Conservation (phyloP, 2,113 vertebrate genomes). For the Tyto alba region DNA sequence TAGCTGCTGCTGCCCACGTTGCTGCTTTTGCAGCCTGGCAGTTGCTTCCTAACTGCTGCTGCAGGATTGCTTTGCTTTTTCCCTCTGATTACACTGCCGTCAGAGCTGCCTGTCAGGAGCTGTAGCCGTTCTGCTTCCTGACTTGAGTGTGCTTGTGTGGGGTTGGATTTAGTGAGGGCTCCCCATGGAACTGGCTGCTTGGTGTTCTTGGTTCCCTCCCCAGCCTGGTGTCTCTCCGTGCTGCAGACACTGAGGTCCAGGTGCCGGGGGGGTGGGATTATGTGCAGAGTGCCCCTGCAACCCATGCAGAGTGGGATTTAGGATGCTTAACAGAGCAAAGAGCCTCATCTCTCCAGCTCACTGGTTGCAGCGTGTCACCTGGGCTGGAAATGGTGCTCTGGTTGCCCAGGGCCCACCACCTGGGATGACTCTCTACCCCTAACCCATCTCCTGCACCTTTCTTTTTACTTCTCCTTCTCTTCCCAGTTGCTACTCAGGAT, state of each 20-base stretch:
- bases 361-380: accelerated
- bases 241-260: neutral
- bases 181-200: neutral
- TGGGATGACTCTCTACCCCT: neutral
- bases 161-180: neutral
- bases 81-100: neutral
- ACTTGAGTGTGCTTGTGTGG: neutral
- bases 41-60: neutral
- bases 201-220: neutral
- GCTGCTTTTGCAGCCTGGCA: neutral
- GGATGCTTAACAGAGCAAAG: neutral
- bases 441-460: neutral
- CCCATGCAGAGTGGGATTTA: neutral
- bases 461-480: neutral
- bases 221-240: neutral
- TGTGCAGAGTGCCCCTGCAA: neutral
- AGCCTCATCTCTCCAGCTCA: neutral
- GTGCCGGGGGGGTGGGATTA: neutral
- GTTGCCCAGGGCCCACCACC: neutral
- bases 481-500: neutral
- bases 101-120: neutral
- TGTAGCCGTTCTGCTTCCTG: neutral
- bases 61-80: neutral
- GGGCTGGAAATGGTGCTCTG: neutral
- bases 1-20: neutral